Conservation (phyloP, 2,888 invertebrate genomes). For the Spisula solida region DNA sequence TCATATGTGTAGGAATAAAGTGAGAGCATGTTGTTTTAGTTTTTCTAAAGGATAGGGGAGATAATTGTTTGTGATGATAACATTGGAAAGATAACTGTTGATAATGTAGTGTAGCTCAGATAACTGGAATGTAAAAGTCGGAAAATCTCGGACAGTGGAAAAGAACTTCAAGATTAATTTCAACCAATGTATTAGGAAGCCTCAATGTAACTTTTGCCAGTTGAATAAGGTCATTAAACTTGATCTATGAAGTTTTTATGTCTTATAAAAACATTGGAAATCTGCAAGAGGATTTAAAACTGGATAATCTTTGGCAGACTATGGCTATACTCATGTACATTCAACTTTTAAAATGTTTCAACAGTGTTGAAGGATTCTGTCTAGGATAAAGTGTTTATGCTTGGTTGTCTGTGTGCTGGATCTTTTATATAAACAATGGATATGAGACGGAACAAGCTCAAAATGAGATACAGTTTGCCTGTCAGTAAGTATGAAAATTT, state of each 20-base stretch:
- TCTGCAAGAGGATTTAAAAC: constrained; percentile 1
- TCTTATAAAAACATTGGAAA: background rate
- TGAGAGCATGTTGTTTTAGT: background rate
- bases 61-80: background rate
- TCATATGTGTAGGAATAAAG: too few species aligned
- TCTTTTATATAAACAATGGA: constrained; percentile 26
- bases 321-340: background rate
- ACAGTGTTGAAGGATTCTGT: constrained; percentile 7
- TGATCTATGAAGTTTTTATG: background rate
- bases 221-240: background rate
- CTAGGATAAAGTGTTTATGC: background rate
- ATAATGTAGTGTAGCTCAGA: background rate
- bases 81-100: background rate
- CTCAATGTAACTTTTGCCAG: too few species aligned
- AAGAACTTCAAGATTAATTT: too few species aligned
- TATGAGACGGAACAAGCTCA: constrained; percentile 36
- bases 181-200: too few species aligned
- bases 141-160: too few species aligned
- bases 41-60: background rate
- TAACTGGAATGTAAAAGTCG: background rate
- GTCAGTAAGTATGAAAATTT: constrained; percentile 52
- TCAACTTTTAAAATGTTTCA: background rate
- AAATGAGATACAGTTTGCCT: constrained; percentile 62
- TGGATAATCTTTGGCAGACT: background rate
- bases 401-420: constrained; percentile 2